phyloP scores from a whole-genome alignment of 2,888 invertebrate species.

The Synergus japonicus region DNA sequence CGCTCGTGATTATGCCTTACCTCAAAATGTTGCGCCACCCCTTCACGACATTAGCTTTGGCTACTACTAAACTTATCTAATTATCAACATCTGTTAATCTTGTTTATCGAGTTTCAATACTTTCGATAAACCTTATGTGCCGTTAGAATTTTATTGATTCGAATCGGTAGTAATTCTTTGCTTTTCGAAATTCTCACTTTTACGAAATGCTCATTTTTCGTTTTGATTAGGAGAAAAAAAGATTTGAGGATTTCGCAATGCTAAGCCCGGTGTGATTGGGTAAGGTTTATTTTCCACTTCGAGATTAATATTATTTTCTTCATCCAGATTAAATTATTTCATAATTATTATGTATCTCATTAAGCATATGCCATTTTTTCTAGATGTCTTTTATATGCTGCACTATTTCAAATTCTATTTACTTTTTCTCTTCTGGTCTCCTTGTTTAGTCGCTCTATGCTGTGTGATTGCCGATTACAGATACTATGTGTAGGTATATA shows the following conservation, averaged over 20 bases:
- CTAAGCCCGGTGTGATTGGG: not conserved
- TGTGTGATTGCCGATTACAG: conserved; percentile 24
- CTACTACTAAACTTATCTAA: conserved; percentile 81
- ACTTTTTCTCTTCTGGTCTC: not conserved
- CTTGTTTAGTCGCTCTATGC: not conserved
- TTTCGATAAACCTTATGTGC: not conserved
- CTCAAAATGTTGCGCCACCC: conserved; percentile 83
- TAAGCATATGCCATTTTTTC: conserved; percentile 3
- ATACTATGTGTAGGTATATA: conserved; percentile 20
- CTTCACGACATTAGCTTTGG: conserved; percentile 91
- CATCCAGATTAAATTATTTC: conserved; percentile 20
- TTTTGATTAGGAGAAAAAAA: no score
- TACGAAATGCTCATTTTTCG: not conserved
- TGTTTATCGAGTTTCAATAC: not conserved
- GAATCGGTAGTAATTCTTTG: not conserved
- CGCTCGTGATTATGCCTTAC: conserved; percentile 88
- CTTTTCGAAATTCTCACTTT: not conserved
- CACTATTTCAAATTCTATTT: not conserved
- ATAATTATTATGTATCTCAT: conserved; percentile 16
- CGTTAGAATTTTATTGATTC: no score
- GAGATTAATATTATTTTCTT: not conserved
- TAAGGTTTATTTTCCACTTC: conserved; percentile 7
- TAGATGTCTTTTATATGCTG: not conserved
- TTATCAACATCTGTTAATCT: not conserved
- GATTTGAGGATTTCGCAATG: conserved; percentile 1